Base-by-base conservation (phyloP, 2,888 invertebrate genomes). In the Atrina japonica region DNA sequence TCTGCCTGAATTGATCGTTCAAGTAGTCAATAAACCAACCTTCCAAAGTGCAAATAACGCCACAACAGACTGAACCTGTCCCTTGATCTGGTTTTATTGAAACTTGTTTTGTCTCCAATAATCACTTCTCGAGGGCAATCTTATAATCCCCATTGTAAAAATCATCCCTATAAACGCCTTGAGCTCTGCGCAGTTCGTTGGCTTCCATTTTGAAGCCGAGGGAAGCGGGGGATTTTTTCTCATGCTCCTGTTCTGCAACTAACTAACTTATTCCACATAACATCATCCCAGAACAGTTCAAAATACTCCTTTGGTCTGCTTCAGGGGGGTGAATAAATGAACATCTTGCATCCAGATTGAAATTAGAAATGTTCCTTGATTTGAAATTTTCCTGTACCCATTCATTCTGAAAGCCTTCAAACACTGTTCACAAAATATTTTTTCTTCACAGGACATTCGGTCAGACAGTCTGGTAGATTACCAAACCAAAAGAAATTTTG, bases 61-160 rank as follows among this genome's bases (percentile, higher is more conserved):
- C 63, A 69, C 16, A 72, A 69, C 18, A 58, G 45, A 21, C 43
- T 30, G 11, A 71, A 71, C 0, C 63, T 30, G 43, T 65, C 65
- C 25, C 75, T 40, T 9, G 49, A 30, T 65, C 70, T 76, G 14
- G 70, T 45, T 18, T 9, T 58, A n/a, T 55, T 55, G 53, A 76
- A 76, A 7, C 25, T 21, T n/a, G 73, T 73, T 14, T 23, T 27
- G n/a, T 29, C 66, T 21, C 70, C 76, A 76, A 45, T 76, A 71
- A 29, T 67, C 73, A 61, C 58, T 56, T 14, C 50, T 55, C 14
- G 59, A 49, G n/a, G 73, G 73, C 16, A 73, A 45, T 14, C 63
- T n/a, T 0, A 61, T 18, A 5, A 70, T 52, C 5, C 76, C 70
- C 68, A 76, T 76, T 0, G 18, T 2, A 67, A 76, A 66, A 2